phyloP scores from a whole-genome alignment of 2,797 vertebrate species.

The Phataginus tricuspis region DNA sequence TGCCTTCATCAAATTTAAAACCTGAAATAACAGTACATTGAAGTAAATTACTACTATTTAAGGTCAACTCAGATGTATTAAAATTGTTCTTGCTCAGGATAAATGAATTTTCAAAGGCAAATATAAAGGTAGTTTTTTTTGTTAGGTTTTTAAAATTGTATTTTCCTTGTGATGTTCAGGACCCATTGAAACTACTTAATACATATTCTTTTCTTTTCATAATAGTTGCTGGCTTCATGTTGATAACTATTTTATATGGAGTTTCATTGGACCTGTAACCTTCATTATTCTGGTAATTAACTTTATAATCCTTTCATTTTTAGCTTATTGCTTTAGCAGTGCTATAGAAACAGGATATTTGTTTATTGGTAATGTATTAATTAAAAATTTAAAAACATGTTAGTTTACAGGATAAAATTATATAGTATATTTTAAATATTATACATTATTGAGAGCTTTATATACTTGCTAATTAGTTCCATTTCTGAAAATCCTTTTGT shows the following conservation, averaged over 20 bases:
- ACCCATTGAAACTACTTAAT: background rate
- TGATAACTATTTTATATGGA: conserved; percentile 99
- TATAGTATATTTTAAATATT: background rate
- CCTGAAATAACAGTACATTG: background rate
- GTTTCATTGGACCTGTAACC: conserved; percentile 98
- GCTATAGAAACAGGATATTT: background rate
- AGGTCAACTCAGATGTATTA: conserved; percentile 29
- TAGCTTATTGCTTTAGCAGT: background rate
- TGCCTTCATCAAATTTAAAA: background rate
- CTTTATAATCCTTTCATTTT: background rate
- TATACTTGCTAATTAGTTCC: background rate
- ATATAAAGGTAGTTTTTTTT: background rate
- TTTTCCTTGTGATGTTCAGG: conserved; percentile 21
- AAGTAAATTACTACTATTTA: background rate
- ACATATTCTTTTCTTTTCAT: conserved; percentile 55
- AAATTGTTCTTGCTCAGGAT: background rate
- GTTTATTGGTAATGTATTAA: background rate
- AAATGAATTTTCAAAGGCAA: conserved; percentile 52
- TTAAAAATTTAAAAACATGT: background rate
- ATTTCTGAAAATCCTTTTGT: background rate
- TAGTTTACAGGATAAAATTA: background rate
- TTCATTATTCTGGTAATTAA: conserved; percentile 99
- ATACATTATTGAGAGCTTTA: background rate
- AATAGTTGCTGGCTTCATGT: conserved; percentile 97
- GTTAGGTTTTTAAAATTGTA: conserved; percentile 45